Base-by-base conservation (phyloP, 2,888 invertebrate species). In the Phalera bucephala region DNA sequence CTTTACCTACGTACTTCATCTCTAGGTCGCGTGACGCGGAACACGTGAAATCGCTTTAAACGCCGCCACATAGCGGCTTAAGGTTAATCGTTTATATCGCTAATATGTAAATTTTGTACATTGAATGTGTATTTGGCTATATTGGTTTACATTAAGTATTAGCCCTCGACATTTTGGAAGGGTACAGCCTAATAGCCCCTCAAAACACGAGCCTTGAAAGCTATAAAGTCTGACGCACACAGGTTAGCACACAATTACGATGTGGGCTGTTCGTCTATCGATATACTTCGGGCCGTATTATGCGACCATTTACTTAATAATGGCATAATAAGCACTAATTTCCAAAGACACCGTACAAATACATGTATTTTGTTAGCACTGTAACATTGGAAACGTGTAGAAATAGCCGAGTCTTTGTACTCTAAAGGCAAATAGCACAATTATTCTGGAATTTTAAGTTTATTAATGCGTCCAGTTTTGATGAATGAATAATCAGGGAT, bases 261-360 rank as follows among this genome's bases (percentile, higher is more conserved):
- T 40, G 15, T 11, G 25, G 19, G 26, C 19, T 15, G 14, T 19
- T 25, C 13, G 31, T 36, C 43, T 43, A 55, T 66, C 55, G 44
- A 64, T 53, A 45, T 42, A 39, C 31, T 33, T 45, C 27, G 33
- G 31, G n/a, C 31, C 28, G 33, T 58, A 58, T 57, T 62, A 62
- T 59, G 44, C 34, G 49, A 38, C 54, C 34, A 58, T 69, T 65
- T 65, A 56, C 25, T 53, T 58, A 59, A 64, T 69, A 72, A 66
- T 66, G 62, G 52, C 61, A 66, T 72, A 69, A 74, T 70, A 50
- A 3, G 14, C 19, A 57, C 38, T 28, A 38, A 14, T 57, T 58
- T 65, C 52, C 45, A 47, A 59, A 49, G 65, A 56, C 46, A 28
- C 51, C 64, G 28, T 52, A 61, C 40, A 65, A 70, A 48, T 61